Evolutionary conservation across 1,140 invertebrate species (phyloP).

Genomic region (Penaeus chinensis): DNA sequence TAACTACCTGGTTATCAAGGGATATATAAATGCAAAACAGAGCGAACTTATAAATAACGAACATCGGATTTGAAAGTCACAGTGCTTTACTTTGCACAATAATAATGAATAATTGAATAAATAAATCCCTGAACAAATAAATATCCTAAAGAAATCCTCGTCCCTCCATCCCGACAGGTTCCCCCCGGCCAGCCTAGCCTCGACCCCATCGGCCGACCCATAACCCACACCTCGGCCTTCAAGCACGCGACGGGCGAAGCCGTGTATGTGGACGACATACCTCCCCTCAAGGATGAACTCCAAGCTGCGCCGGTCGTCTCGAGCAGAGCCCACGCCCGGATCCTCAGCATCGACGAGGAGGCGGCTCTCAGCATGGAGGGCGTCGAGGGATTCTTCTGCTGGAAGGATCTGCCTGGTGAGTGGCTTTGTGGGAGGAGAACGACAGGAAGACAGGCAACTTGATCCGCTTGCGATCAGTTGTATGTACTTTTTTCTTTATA

Average conservation of each 20-base stretch:
- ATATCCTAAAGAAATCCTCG: too few relatives aligned
- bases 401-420: slow-evolving; percentile 72
- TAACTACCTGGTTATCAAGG: too few relatives aligned
- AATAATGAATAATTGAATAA: too few relatives aligned
- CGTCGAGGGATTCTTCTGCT: slow-evolving; percentile 79
- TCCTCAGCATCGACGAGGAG: slow-evolving; percentile 79
- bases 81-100: too few relatives aligned
- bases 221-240: slow-evolving; percentile 83
- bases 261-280: slow-evolving; percentile 91
- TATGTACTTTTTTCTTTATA: too few relatives aligned
- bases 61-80: too few relatives aligned
- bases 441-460: too few relatives aligned
- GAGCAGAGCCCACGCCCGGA: slow-evolving; percentile 82
- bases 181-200: slow-evolving; percentile 73
- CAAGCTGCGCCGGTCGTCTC: slow-evolving; percentile 83
- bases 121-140: too few relatives aligned
- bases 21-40: too few relatives aligned
- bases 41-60: too few relatives aligned
- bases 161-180: slow-evolving; percentile 67
- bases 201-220: slow-evolving; percentile 84
- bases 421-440: not conserved
- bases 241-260: slow-evolving; percentile 95
- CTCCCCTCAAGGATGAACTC: slow-evolving; percentile 78
- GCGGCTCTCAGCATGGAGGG: slow-evolving; percentile 77
- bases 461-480: too few relatives aligned